Base-by-base conservation (phyloP, 2,797 vertebrate genomes). In the Poecilia picta region DNA sequence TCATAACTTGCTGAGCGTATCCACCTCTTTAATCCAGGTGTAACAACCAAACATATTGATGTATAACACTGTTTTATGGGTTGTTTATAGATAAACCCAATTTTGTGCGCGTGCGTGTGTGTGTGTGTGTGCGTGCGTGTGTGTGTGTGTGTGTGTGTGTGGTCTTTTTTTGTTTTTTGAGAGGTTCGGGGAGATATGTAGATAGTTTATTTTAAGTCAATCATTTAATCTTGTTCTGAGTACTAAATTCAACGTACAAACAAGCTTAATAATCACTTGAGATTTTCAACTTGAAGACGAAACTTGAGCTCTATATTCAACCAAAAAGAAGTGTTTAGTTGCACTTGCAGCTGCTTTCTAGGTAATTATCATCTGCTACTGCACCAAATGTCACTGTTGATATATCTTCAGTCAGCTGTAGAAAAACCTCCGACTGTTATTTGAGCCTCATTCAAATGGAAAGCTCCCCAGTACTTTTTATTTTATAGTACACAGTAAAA, bases 21-120 rank as follows among this genome's bases (percentile, higher is more conserved):
- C 16, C 23, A n/a, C 11, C 23, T 43, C 39, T 70, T 70, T 70
- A 70, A 33, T 43, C 23, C 41, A 2, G 6, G 66, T 70, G 39
- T 70, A 43, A 41, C 36, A 70, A 70, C 66, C 23, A 43, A 70
- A 43, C 20, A 70, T 70, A n/a, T 70, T 70, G 66, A 70, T 13
- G 18, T 20, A 41, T 25, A 43, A 70, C 66, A 41, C 23, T 43
- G 39, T 41, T 70, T 70, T 43, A 12, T 70, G 20, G 23, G 39
- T 43, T 70, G 66, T 70, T 70, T 43, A 43, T 11, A 70, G 66
- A 23, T 43, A 25, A 70, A 25, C 36, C 10, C 8, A 20, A 20
- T 68, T 64, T 41, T 41, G 4, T 68, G 8, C 36, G 15, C 10
- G 57, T 0, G 1, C 1, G 7, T 15, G 59, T 18, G 59, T 16